phyloP scores from a whole-genome alignment of 2,797 vertebrate genomes.

The Chloroceryle amazona region DNA sequence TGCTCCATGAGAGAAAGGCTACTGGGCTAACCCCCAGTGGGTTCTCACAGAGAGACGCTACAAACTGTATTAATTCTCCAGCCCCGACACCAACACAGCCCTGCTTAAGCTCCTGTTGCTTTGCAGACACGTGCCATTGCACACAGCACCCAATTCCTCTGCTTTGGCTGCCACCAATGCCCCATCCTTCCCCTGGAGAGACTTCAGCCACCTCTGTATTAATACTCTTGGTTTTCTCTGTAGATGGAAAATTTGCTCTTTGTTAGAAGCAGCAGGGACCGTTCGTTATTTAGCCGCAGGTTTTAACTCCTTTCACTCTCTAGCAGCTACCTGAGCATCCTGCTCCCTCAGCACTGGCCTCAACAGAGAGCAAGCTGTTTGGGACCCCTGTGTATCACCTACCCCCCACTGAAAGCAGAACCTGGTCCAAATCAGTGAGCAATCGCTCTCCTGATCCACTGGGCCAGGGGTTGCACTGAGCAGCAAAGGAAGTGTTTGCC shows the following conservation, averaged over 20 bases:
- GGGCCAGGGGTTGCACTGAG: not conserved
- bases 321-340: not conserved
- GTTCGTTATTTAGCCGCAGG: not conserved
- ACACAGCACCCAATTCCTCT: not conserved
- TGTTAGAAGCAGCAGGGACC: rapidly evolving
- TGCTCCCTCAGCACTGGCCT: not conserved
- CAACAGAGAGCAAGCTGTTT: rapidly evolving
- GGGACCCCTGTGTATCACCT: not conserved
- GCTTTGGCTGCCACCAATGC: not conserved
- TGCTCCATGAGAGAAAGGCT: not conserved
- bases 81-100: not conserved
- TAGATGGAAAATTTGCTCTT: not conserved
- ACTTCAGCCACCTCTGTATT: not conserved
- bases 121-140: not conserved
- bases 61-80: not conserved
- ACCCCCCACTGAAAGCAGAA: not conserved
- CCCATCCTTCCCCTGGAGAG: not conserved
- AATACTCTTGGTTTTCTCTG: not conserved
- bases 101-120: not conserved
- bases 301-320: not conserved
- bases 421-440: rapidly evolving
- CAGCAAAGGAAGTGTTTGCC: not conserved
- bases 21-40: not conserved
- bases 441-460: rapidly evolving
- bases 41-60: not conserved